Conservation (phyloP, 2,797 vertebrate species). For the Silurus lanzhouensis region DNA sequence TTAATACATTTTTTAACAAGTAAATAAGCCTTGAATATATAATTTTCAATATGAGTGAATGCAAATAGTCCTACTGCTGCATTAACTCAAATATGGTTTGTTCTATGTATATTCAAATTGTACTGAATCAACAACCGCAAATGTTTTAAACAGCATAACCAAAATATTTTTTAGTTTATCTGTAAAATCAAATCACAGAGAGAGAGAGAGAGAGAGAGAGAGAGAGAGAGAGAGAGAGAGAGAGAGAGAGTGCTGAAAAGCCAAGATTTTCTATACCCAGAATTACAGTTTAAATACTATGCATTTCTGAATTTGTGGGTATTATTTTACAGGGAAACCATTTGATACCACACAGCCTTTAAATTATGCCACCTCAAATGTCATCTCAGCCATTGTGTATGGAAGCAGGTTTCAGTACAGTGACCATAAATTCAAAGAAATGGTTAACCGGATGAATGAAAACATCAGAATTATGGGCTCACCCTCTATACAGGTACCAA, state of each 20-base stretch:
- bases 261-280: too few species aligned
- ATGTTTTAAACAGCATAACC: not conserved
- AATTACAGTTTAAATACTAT: not conserved
- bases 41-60: not conserved
- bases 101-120: not conserved
- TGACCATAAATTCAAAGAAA: constrained; percentile 47
- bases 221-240: too few species aligned
- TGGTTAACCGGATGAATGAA: constrained; percentile 59
- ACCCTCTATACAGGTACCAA: constrained; percentile 58
- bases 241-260: too few species aligned
- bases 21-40: not conserved
- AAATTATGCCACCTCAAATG: constrained; percentile 59
- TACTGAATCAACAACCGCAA: not conserved
- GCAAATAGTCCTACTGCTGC: not conserved
- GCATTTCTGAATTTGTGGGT: not conserved
- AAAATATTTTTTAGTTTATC: not conserved
- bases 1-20: not conserved
- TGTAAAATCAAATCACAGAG: not conserved
- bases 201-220: too few species aligned
- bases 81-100: not conserved
- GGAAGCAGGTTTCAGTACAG: constrained; percentile 56
- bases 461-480: constrained; percentile 54
- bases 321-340: constrained; percentile 60
- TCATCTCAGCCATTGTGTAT: constrained; percentile 55
- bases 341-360: constrained; percentile 55